Conservation (phyloP, 2,888 invertebrate species). For the Eurytoma californica region DNA sequence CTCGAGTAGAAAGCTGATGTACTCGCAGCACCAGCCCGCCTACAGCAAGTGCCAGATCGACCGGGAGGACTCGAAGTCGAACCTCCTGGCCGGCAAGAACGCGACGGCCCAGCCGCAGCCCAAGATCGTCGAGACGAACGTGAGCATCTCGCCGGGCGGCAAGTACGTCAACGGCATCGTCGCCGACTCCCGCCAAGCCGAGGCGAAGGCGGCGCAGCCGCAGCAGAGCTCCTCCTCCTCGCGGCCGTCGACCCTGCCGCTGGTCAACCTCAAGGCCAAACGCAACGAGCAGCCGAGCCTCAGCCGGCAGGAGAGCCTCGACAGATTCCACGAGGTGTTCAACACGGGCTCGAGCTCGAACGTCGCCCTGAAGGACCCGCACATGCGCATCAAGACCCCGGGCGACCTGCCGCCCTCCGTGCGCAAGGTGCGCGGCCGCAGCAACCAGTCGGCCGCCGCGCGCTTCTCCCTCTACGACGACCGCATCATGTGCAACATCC, state of each 20-base stretch:
- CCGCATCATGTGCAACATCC: constrained; percentile 85
- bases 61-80: constrained; percentile 70
- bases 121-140: constrained; percentile 71
- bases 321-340: constrained; percentile 86
- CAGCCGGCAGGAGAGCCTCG: constrained; percentile 82
- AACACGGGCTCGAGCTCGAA: constrained; percentile 82
- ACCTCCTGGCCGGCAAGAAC: constrained; percentile 65
- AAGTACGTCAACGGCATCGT: constrained; percentile 71
- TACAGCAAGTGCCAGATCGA: constrained; percentile 69
- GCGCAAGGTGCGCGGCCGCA: constrained; percentile 81
- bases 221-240: constrained; percentile 59
- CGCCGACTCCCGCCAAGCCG: background rate
- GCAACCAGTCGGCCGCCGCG: constrained; percentile 78
- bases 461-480: constrained; percentile 92
- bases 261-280: constrained; percentile 66
- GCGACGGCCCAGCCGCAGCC: constrained; percentile 56
- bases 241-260: constrained; percentile 60
- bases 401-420: constrained; percentile 89
- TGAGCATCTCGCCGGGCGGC: constrained; percentile 73
- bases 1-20: constrained; percentile 65
- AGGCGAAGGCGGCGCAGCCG: constrained; percentile 4
- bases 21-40: constrained; percentile 55
- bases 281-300: constrained; percentile 73
- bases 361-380: constrained; percentile 82
- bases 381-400: constrained; percentile 87